Conservation (phyloP, 2,797 vertebrate genomes). For the Neoniphon sammara region DNA sequence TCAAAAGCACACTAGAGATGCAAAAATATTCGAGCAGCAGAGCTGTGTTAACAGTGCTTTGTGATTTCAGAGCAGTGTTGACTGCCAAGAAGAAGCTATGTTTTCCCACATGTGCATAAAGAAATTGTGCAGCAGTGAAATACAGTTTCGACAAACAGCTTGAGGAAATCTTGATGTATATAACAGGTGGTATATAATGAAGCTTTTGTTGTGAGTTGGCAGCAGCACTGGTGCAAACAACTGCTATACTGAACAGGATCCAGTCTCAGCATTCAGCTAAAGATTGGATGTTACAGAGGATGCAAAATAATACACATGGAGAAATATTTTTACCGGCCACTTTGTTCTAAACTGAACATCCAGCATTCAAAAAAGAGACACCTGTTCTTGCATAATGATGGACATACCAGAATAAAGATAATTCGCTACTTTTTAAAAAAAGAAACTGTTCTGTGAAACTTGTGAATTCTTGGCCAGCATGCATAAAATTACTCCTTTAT, state of each 20-base stretch:
- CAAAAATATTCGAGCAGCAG: conserved; percentile 25
- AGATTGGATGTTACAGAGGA: conserved; percentile 47
- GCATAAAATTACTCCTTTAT: too few relatives aligned
- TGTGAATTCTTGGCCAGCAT: too few relatives aligned
- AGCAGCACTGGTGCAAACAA: conserved; percentile 61
- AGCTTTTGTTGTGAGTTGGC: conserved; percentile 57
- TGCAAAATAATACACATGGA: conserved; percentile 54
- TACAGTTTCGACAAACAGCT: conserved; percentile 23
- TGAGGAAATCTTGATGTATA: conserved; percentile 66
- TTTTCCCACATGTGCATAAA: conserved; percentile 63
- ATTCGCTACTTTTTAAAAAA: not conserved
- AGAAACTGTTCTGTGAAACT: too few relatives aligned
- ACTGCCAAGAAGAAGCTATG: conserved; percentile 54
- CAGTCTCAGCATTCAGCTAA: conserved; percentile 55
- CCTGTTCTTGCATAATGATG: too few relatives aligned
- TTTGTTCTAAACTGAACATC: too few relatives aligned
- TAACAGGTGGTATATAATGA: conserved; percentile 67
- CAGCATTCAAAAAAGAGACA: too few relatives aligned
- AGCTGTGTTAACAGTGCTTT: conserved; percentile 6
- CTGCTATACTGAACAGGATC: conserved; percentile 47
- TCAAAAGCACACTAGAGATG: conserved; percentile 33
- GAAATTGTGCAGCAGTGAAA: conserved; percentile 35
- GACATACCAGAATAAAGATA: not conserved
- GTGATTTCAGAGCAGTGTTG: conserved; percentile 31
- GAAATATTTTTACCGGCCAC: conserved; percentile 29